These are phyloP conservation scores for Parasteatoda tepidariorum DNA, from an alignment of 1,140 invertebrate genomes.

Conservation along the genomic window DNA sequence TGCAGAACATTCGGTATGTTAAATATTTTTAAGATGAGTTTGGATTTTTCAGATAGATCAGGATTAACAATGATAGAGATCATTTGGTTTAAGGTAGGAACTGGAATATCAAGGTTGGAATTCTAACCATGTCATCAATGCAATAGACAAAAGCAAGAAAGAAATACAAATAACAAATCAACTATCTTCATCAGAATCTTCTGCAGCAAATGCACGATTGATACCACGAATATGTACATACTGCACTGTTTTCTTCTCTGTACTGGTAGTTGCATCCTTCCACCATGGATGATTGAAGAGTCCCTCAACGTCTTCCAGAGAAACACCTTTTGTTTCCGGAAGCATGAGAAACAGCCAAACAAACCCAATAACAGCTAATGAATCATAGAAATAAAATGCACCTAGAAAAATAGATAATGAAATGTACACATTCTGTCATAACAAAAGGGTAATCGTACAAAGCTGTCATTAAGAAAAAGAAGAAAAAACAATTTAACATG, in stretches of 20 bases:
- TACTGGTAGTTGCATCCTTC: slow-evolving; percentile 63
- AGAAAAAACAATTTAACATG: background rate
- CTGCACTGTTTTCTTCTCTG: slow-evolving; percentile 69
- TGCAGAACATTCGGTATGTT: too few species aligned
- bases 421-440: too few species aligned
- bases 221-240: slow-evolving; percentile 71
- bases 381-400: slow-evolving; percentile 73
- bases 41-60: too few species aligned
- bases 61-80: too few species aligned
- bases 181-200: slow-evolving; percentile 63
- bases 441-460: background rate
- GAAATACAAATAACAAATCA: slow-evolving; percentile 16
- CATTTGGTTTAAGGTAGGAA: too few species aligned
- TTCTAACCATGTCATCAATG: background rate
- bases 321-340: slow-evolving; percentile 73
- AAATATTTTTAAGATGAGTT: too few species aligned
- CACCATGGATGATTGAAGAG: slow-evolving; percentile 67
- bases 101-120: too few species aligned
- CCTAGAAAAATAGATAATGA: slow-evolving; percentile 67
- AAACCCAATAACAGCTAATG: slow-evolving; percentile 70
- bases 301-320: slow-evolving; percentile 72
- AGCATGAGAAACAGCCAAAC: slow-evolving; percentile 71
- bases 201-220: slow-evolving; percentile 66
- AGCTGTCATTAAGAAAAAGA: background rate
- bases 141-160: background rate